phyloP scores from a whole-genome alignment of 2,888 invertebrate species.

The Agrotis segetum region DNA sequence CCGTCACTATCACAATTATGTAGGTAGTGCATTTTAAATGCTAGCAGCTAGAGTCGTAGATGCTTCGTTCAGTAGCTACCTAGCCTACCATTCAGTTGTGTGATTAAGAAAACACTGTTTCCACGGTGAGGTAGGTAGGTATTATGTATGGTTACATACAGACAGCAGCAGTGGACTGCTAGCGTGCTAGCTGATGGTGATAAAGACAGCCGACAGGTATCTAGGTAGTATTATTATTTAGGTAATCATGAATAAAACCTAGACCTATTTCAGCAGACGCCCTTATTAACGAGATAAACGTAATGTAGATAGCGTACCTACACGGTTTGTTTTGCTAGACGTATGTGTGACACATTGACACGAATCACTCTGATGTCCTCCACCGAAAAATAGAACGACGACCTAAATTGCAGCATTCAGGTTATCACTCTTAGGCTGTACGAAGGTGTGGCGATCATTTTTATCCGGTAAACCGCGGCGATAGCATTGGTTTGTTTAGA shows the following conservation, averaged over 20 bases:
- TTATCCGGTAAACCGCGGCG: conserved; percentile 49
- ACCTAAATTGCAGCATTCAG: conserved; percentile 82
- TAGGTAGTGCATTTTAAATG: conserved; percentile 51
- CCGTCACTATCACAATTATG: conserved; percentile 6
- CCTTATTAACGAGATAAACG: conserved; percentile 69
- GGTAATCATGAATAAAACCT: conserved; percentile 57
- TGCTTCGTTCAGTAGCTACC: conserved; percentile 11
- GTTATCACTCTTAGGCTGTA: conserved; percentile 78
- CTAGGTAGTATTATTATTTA: conserved; percentile 17
- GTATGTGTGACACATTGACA: conserved; percentile 73
- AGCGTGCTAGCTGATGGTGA: too few relatives aligned
- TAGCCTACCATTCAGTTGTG: conserved; percentile 22
- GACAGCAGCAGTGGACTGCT: background rate
- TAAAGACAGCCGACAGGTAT: background rate
- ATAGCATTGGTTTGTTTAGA: conserved; percentile 40
- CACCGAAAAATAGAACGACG: conserved; percentile 76
- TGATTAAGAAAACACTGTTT: conserved; percentile 33
- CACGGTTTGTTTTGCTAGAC: conserved; percentile 56
- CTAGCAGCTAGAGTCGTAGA: conserved; percentile 37
- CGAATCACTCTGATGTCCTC: conserved; percentile 73
- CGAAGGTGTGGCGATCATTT: conserved; percentile 69
- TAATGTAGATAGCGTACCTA: background rate
- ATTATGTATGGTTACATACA: conserved; percentile 35
- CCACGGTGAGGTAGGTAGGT: conserved; percentile 12
- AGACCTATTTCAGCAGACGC: conserved; percentile 67